Evolutionary conservation across 2,888 invertebrate species (phyloP).

Genomic region (Mylabris sibirica): DNA sequence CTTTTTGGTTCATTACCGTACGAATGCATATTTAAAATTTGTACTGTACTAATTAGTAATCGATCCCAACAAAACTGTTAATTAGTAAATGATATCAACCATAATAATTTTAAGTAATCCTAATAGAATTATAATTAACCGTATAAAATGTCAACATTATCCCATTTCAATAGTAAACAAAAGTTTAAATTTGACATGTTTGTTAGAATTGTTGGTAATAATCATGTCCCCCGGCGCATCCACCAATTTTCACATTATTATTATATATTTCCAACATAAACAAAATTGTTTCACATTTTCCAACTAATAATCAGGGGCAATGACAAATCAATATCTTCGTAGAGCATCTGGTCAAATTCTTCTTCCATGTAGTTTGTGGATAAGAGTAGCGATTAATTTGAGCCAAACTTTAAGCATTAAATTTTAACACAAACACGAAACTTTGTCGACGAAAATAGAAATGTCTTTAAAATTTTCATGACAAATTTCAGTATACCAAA

Average conservation of each 20-base stretch:
- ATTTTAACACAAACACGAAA: too few relatives aligned
- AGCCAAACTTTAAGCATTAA: too few relatives aligned
- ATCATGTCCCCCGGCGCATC: neutral
- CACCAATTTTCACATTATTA: neutral
- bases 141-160: neutral
- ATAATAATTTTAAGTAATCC: neutral
- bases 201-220: neutral
- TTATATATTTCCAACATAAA: too few relatives aligned
- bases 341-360: too few relatives aligned
- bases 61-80: neutral
- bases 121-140: slow-evolving; percentile 2
- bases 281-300: too few relatives aligned
- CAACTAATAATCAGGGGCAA: too few relatives aligned
- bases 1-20: slow-evolving; percentile 20
- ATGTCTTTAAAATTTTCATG: neutral
- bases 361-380: too few relatives aligned
- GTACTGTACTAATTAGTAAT: neutral
- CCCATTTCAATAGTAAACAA: neutral
- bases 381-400: too few relatives aligned
- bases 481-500: neutral
- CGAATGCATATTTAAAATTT: neutral
- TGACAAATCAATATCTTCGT: too few relatives aligned
- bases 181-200: neutral
- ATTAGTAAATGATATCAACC: neutral
- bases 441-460: too few relatives aligned